Evolutionary conservation across 1,140 invertebrate species (phyloP), one percentile per base, ranked within the genome.

Genomic region (Drosophila kurseongensis): DNA sequence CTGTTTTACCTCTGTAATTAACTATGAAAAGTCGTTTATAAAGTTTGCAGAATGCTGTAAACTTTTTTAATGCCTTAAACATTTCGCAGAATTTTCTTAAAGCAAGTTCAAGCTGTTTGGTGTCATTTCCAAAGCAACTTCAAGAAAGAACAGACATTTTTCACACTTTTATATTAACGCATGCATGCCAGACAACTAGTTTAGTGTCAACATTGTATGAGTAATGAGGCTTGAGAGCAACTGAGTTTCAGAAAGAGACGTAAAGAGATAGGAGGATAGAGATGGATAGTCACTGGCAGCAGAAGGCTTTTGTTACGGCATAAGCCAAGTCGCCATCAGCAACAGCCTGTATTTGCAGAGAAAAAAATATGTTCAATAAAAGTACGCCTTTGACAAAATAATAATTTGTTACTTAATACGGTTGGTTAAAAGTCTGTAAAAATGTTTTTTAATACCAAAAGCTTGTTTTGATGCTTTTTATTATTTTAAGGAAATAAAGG

Each of bases 191-290:
- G 71, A 71, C 74, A 75, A 71, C 75, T 67, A 88, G 82, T 82
- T 75, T 75, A 78, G 75, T 88, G 83, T 86, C 82, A 86, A 86
- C 82, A 85, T 81, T 88, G 83, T 86, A 63, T 88, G 83, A 85
- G 79, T 88, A 86, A 86, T 86, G 83, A 85, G 80, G 56, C 73
- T 54, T 54, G 42, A 75, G 40, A 57, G 52, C 41, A 61, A 36
- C 52, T 27, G 18, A 27, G 50, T 27, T 13, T 14, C 32, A 32
- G 54, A 55, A 27, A 32, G 29, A 47, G 65, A 14, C 32, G 29
- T 16, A 65, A 36, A 52, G 48, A 42, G 45, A 59, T 35, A 13
- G 38, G 16, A 10, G 38, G 42, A 42, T 40, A 23, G 35, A 55
- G 38, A 59, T 56, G 42, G 36, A 18, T 18, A 48, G 45, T 42